Percentiles rank a stretch among this genome's conserved stretches.
Evolutionary conservation across 2,888 invertebrate genomes (phyloP).

Genomic region (Dimorphilus gyrociliatus): DNA sequence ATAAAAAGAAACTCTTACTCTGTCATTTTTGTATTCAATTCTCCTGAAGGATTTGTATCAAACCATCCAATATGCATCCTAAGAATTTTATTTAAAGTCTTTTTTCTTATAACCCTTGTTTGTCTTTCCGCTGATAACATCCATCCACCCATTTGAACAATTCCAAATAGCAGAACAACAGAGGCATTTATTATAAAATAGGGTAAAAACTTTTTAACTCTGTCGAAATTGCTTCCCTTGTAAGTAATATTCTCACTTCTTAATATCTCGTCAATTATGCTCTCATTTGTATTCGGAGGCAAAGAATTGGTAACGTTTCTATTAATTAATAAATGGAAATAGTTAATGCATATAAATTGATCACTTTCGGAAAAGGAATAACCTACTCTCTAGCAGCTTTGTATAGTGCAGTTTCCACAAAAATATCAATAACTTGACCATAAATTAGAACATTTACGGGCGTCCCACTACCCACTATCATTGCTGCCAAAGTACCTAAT

Average conservation of each 20-base stretch:
- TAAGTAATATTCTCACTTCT: no score
- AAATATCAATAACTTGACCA: constrained; percentile 33
- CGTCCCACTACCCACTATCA: constrained; percentile 40
- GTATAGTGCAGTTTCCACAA: background rate
- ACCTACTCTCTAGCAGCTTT: constrained; percentile 4
- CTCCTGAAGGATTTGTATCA: constrained; percentile 11
- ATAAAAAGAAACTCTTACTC: constrained; percentile 13
- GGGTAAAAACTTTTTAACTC: background rate
- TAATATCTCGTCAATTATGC: no score
- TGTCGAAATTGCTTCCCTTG: no score
- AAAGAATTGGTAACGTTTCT: no score
- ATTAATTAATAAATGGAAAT: no score
- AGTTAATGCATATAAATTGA: no score
- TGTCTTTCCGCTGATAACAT: constrained; percentile 14
- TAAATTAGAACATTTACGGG: constrained; percentile 41
- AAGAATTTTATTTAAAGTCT: constrained; percentile 11
- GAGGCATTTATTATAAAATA: constrained; percentile 1
- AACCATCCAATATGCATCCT: constrained; percentile 13
- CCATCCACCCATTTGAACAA: constrained; percentile 5
- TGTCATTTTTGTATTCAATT: constrained; percentile 15
- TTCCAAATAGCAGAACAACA: constrained; percentile 3
- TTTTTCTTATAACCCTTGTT: constrained; percentile 9
- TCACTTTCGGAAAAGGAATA: constrained; percentile 2
- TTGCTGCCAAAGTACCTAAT: constrained; percentile 24
- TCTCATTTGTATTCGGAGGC: no score